phyloP scores from a whole-genome alignment of 2,888 invertebrate genomes.

The Ectemnius lituratus region DNA sequence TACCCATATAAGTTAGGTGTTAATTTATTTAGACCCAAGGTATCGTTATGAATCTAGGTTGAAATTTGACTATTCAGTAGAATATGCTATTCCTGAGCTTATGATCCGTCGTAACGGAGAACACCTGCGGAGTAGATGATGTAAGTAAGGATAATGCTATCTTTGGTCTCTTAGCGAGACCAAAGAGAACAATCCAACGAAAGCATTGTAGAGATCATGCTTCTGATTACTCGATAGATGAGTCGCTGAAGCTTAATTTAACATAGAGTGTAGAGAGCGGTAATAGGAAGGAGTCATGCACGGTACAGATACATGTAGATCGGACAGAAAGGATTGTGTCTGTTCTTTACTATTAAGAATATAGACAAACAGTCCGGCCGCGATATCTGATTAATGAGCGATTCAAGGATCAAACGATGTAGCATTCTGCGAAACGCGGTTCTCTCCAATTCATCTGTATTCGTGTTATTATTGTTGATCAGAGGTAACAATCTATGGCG shows the following conservation, averaged over 20 bases:
- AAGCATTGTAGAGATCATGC: slow-evolving; percentile 69
- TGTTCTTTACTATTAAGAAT: slow-evolving; percentile 84
- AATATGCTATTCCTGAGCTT: slow-evolving; percentile 31
- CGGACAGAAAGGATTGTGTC: slow-evolving; percentile 80
- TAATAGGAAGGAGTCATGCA: slow-evolving; percentile 42
- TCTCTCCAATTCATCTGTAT: too few species aligned
- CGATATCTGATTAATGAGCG: slow-evolving; percentile 40
- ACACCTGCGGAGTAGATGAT: slow-evolving; percentile 50
- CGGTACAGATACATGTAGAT: slow-evolving; percentile 54
- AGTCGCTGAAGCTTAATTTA: slow-evolving; percentile 37
- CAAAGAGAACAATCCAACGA: slow-evolving; percentile 70
- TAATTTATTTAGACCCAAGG: slow-evolving; percentile 1
- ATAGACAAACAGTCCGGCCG: slow-evolving; percentile 79
- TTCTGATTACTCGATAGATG: slow-evolving; percentile 57
- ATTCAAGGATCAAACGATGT: not conserved
- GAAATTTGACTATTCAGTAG: not conserved
- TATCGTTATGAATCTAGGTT: not conserved
- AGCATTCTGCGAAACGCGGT: too few species aligned
- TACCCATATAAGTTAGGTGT: not conserved
- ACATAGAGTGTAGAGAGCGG: slow-evolving; percentile 48
- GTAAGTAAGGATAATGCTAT: slow-evolving; percentile 68
- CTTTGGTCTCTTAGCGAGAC: slow-evolving; percentile 75
- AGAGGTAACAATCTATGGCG: too few species aligned
- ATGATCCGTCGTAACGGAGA: slow-evolving; percentile 62
- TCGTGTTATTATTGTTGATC: too few species aligned